phyloP scores from a whole-genome alignment of 53 echinoderm and acorn worm species.

The Zoroaster sp. region DNA sequence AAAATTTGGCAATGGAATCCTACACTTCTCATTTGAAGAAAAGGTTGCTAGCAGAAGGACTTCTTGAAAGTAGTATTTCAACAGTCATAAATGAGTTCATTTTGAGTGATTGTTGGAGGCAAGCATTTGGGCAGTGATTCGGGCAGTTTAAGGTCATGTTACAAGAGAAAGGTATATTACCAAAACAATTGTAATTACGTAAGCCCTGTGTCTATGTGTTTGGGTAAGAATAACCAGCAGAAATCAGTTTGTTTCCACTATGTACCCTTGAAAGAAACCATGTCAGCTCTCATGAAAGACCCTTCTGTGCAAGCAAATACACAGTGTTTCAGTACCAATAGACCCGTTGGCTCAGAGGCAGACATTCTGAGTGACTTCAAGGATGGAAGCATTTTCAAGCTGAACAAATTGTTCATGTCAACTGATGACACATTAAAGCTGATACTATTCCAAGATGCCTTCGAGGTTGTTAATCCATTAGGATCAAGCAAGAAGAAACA shows the following conservation, averaged over 20 bases:
- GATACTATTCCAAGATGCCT: slow-evolving; percentile 66
- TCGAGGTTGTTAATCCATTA: slow-evolving; percentile 67
- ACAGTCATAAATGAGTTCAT: neutral
- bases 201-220: slow-evolving; percentile 29
- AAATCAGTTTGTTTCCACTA: slow-evolving; percentile 55
- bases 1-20: neutral
- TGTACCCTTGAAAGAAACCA: slow-evolving; percentile 68
- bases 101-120: neutral
- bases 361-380: neutral
- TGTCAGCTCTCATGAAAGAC: slow-evolving; percentile 41
- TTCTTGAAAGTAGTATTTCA: neutral
- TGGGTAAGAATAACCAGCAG: slow-evolving; percentile 36
- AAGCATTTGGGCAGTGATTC: neutral
- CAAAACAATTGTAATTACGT: slow-evolving; percentile 45
- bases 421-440: slow-evolving; percentile 11
- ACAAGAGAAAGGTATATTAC: slow-evolving; percentile 56
- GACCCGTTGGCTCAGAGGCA: neutral
- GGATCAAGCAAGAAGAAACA: slow-evolving; percentile 69
- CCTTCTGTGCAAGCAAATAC: neutral
- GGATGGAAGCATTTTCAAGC: slow-evolving; percentile 51
- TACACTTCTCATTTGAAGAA: neutral
- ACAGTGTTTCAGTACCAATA: neutral
- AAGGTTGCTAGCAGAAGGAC: slow-evolving; percentile 20
- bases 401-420: slow-evolving; percentile 11
- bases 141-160: slow-evolving; percentile 52